Base-by-base conservation (phyloP, 2,797 vertebrate species). In the Tamandua tetradactyla region DNA sequence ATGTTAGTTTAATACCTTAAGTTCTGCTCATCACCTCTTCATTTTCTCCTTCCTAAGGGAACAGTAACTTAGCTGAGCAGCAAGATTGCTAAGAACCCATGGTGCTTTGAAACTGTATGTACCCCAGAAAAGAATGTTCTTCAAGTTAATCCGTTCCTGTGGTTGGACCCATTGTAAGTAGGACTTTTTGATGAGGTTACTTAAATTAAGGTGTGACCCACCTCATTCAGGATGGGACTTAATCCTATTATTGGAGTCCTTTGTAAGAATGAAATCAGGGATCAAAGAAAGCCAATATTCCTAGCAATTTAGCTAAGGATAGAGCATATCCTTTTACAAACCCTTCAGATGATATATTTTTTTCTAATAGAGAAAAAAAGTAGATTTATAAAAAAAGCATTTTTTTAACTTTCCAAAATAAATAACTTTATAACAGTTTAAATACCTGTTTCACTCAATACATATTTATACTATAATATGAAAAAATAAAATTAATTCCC, bases 391-490 rank as follows among this genome's bases (percentile, higher is more conserved):
- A 83, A 75, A 3, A 83, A 11, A 2, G 91, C n/a, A 20, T 83
- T 75, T 47, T 47, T 66, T 35, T 64, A 35, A 80, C 30, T 64
- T 71, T 61, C 37, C 44, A n/a, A 47, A 76, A 81, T 72, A 75
- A 90, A 55, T 72, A 32, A 81, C 20, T 79, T 86, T 94, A 85
- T 91, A 71, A 90, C 40, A 61, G 62, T 37, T 79, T 93, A 85
- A 80, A 84, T 76, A 83, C 61, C 30, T 91, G 40, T 93, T 94
- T 93, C 30, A 93, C 22, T 44, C 81, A 93, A 86, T 86, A 52
- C 3, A 96, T 92, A 91, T 64, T 42, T 89, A 91, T 90, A 55
- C 17, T 42, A 37, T 20, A 44, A 59, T 57, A 12, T 75, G 66
- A 89, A 87, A 92, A 93, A 90, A 52, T 42, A 32, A 71, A 71